Base-by-base conservation (phyloP, 2,888 invertebrate genomes). In the Hyposoter didymator region DNA sequence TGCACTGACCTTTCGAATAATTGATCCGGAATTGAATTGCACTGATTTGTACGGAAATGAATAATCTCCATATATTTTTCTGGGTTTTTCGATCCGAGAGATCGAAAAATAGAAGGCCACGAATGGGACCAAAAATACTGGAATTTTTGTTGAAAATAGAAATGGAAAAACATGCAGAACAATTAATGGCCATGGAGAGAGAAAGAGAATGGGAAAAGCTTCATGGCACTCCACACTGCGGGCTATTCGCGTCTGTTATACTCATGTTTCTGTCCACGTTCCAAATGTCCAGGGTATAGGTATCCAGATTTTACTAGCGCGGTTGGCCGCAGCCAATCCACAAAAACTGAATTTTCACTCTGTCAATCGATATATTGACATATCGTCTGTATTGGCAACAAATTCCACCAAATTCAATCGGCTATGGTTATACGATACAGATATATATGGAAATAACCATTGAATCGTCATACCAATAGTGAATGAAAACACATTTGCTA, bases 321-420 rank as follows among this genome's bases (percentile, higher is more conserved):
- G 72, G 78, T 73, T 83, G 32, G 47, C 82, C 82, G 19, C 82
- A 73, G 78, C 73, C 55, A 78, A 73, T 83, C 73, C 78, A 43
- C 72, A 78, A 73, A 83, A 83, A 83, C 62, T 74, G 78, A 74
- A 83, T 83, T 83, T 83, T 83, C 78, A 78, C 59, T 67, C 78
- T 59, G 83, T 78, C 83, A 83, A 78, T 83, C 83, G 78, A 78
- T 83, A 49, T 78, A 69, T 83, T 78, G 83, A 83, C 83, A 74
- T 78, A 83, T 78, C 73, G 78, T 55, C 35, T 17, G 49, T 67
- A 73, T 74, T 69, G 83, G 49, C 39, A 74, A 83, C 78, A 83
- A 83, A 83, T 78, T 79, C 67, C 73, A 19, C 64, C 22, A 69
- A 78, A 83, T 78, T 69, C 62, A 55, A 49, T 35, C 3, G 8